Evolutionary conservation across 1,140 invertebrate species (phyloP), one percentile per base, ranked within the genome.

Genomic region (Carposina sasakii): DNA sequence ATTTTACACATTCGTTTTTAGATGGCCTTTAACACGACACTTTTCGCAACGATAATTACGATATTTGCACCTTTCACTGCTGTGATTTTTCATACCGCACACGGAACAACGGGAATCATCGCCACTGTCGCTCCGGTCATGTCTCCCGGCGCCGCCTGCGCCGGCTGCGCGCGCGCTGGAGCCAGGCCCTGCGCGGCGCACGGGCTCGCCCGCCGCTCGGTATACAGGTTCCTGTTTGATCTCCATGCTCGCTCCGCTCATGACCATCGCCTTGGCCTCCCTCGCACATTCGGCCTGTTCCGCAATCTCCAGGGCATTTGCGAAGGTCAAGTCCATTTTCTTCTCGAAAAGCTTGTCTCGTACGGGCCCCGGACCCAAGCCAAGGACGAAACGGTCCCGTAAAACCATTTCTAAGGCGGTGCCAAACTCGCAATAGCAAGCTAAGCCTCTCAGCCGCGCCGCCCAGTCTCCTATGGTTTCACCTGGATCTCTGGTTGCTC

Each of bases 401-500:
- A 49, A 19, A 20, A 19, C n/a, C 30, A 21, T 16, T 19, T 49
- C 47, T 37, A 49, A 17, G 4, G 39, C 47, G 12, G 13, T 41
- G 20, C 37, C 34, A 21, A 49, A 48, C 2, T 48, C 36, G 28
- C 45, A 48, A 13, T 33, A 37, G 15, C 31, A 30, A 4, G 24
- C 36, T 10, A 49, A 21, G 8, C 47, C 37, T 2, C 37, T 8
- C 13, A 39, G 37, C 31, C 47, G 22, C 12, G 47, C 23, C 16
- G 24, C 47, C 47, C 47, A 49, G 17, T 49, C 47, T 21, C 24
- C 16, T 8, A 49, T 9, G 10, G 16, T 13, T 41, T 49, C 34
- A 10, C 39, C 30, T 1, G 26, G 23, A 12, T 4, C 26, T 20
- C 28, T 28, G 15, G 19, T 41, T 9, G 47, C 47, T 13, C 10